These are phyloP conservation scores for Osedax fenrisi DNA, from an alignment of 2,888 invertebrate species.

Conservation along the genomic window DNA sequence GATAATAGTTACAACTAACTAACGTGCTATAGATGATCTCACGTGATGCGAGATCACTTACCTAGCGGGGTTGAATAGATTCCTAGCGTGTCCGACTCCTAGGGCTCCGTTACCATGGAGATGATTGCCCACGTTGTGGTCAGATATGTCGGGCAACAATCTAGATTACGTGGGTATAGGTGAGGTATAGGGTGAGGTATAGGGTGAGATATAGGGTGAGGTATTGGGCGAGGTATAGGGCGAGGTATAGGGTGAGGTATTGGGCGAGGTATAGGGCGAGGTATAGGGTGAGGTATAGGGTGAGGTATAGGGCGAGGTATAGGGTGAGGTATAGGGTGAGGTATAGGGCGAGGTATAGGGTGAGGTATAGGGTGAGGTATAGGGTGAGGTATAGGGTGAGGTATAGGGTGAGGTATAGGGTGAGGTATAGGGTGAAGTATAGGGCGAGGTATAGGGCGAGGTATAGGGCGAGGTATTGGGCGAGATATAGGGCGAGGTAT, in stretches of 20 bases:
- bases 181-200: neutral
- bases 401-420: neutral
- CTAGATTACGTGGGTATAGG: neutral
- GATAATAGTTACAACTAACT: too few species aligned
- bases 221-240: neutral
- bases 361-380: neutral
- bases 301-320: neutral
- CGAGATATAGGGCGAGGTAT: too few species aligned
- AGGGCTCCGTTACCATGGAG: slow-evolving; percentile 42
- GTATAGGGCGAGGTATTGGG: too few species aligned
- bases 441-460: neutral
- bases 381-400: neutral
- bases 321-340: neutral
- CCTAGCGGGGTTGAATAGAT: slow-evolving; percentile 49
- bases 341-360: neutral
- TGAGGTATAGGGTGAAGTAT: neutral
- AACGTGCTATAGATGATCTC: too few species aligned
- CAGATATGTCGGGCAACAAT: slow-evolving; percentile 43
- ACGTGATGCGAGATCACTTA: too few species aligned
- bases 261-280: neutral
- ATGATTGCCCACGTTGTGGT: slow-evolving; percentile 45
- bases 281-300: neutral
- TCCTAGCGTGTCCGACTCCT: slow-evolving; percentile 44
- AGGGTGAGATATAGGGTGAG: neutral
- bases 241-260: neutral